These are phyloP conservation scores for Amphibalanus amphitrite DNA, from an alignment of 1,140 invertebrate species.

Conservation along the genomic window DNA sequence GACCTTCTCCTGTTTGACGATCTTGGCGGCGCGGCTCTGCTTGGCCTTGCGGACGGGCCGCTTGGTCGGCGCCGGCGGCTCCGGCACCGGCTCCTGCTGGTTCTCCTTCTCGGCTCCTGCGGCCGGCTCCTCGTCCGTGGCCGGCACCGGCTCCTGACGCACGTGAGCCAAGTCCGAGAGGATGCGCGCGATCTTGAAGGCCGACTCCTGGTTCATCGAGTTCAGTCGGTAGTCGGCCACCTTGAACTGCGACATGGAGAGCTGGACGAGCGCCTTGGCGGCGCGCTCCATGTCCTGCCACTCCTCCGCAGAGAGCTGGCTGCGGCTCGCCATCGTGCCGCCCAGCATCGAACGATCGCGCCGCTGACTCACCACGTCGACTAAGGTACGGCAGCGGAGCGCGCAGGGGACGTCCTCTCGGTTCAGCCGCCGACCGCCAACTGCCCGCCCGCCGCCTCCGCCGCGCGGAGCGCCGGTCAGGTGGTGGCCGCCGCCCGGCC, in stretches of 20 bases:
- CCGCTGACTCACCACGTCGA: not conserved
- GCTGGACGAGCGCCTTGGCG: not conserved
- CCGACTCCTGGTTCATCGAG: not conserved
- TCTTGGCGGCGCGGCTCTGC: constrained; percentile 13
- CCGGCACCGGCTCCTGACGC: constrained; percentile 33
- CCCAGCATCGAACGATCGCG: not conserved
- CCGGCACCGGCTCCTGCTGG: constrained; percentile 8
- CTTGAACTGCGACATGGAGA: not conserved
- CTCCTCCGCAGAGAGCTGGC: not conserved
- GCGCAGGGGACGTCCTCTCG: too few species aligned
- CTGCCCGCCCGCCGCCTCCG: not conserved
- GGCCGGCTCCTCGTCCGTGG: constrained; percentile 8
- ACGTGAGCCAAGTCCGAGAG: constrained; percentile 37
- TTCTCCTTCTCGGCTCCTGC: constrained; percentile 12
- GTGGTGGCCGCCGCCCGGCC: not conserved
- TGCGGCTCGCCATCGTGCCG: not conserved
- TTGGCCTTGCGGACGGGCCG: constrained; percentile 7
- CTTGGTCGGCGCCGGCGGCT: not conserved
- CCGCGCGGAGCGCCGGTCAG: not conserved
- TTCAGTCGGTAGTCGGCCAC: not conserved
- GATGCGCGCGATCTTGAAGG: constrained; percentile 33
- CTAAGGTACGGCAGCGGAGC: too few species aligned
- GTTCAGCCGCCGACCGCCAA: not conserved
- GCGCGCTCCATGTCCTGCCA: not conserved
- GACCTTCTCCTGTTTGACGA: constrained; percentile 24